Evolutionary conservation across 2,113 vertebrate species (phyloP), one percentile per base, ranked within the genome.

Genomic region (Pelmatolapia mariae): DNA sequence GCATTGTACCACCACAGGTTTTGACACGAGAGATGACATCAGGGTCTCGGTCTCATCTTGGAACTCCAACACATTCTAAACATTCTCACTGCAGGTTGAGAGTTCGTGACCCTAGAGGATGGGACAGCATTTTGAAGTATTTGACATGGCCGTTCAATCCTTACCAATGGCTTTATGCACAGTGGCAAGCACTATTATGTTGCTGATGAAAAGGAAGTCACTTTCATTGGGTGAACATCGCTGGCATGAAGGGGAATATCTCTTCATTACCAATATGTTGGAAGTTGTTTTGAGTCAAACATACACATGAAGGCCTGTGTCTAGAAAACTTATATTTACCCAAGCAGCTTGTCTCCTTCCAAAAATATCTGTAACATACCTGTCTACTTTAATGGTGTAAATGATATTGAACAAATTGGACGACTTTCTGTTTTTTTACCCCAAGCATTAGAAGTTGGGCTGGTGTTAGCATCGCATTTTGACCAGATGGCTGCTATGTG

Each of bases 351-450:
- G 61, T 38, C 61, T 66, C n/a, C n/a, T 71, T 40, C 36, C 36
- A 43, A 68, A 68, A 2, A 22, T 71, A 15, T 22, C 36, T 40
- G 63, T 68, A 68, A 15, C 19, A 22, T 68, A 68, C 36, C 5
- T 9, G 63, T 68, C 19, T 68, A 10, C 63, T 15, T 40, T 71
- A 40, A 68, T 68, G 19, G 36, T 68, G 19, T 68, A 40, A 40
- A 71, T 71, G 36, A 71, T 24, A 40, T 10, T 71, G 63, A 71
- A 43, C n/a, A 40, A 71, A 24, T 71, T 40, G 36, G 63, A 71
- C 8, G 3, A 71, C 38, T 24, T 71, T 24, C n/a, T 19, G n/a
- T 19, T 33, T 61, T 71, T 43, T 71, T 24, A 22, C 63, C 5
- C 12, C 12, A 43, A 15, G 63, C 2, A 43, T 71, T 71, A 24